Evolutionary conservation across 1,140 invertebrate species (phyloP).

Genomic region (Nasonia longicornis): DNA sequence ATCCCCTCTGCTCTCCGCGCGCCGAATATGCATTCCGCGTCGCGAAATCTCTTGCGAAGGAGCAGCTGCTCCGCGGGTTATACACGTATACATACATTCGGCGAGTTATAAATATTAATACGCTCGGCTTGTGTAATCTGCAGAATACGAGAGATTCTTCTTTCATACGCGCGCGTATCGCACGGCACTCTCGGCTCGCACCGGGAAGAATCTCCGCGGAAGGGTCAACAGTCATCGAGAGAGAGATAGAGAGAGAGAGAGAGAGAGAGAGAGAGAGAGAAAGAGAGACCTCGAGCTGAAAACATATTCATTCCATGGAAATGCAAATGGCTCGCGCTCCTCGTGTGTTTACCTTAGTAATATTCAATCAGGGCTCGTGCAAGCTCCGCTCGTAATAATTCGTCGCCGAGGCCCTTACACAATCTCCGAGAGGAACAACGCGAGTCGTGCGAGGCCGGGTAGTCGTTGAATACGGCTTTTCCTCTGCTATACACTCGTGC

Average conservation of each 20-base stretch:
- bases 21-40: not conserved
- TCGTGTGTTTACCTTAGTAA: constrained; percentile 39
- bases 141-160: constrained; percentile 3
- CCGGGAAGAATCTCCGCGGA: not conserved
- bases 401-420: not conserved
- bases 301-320: constrained; percentile 43
- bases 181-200: not conserved
- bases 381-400: not conserved
- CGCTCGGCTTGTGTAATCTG: constrained; percentile 11
- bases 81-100: not conserved
- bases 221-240: constrained; percentile 40
- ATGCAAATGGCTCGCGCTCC: constrained; percentile 34
- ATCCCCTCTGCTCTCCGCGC: no score
- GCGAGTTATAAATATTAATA: constrained; percentile 41
- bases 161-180: not conserved
- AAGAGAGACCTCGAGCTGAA: not conserved
- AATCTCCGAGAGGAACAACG: no score
- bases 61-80: no score
- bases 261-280: no score
- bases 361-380: constrained; percentile 39
- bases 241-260: no score
- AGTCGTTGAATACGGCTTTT: not conserved
- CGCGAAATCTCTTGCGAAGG: not conserved
- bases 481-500: no score
- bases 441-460: not conserved